Evolutionary conservation across 2,113 vertebrate genomes (phyloP).

Genomic region (Nothoprocta pentlandii): DNA sequence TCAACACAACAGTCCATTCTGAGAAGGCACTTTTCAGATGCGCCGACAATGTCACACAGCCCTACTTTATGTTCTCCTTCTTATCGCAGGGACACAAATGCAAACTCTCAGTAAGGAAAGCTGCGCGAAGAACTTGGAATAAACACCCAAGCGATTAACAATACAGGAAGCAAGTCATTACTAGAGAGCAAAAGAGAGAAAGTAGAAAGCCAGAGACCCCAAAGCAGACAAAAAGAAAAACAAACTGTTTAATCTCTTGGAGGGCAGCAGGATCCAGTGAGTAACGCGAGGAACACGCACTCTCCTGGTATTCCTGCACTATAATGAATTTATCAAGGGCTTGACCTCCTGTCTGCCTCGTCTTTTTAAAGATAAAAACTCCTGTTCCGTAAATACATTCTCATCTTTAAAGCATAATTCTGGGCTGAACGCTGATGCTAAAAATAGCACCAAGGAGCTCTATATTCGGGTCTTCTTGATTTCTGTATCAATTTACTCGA

Average conservation of each 20-base stretch:
- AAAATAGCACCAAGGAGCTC: slow-evolving; percentile 43
- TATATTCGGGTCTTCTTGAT: slow-evolving; percentile 13
- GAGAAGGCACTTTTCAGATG: background rate
- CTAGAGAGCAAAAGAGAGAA: background rate
- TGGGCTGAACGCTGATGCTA: slow-evolving; percentile 15
- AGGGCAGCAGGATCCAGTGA: background rate
- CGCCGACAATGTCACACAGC: background rate
- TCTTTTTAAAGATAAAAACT: slow-evolving; percentile 25
- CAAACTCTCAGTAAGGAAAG: background rate
- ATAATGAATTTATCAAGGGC: background rate
- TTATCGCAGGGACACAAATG: background rate
- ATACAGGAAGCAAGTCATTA: background rate
- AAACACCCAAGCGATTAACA: background rate
- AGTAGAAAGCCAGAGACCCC: background rate
- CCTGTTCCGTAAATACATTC: background rate
- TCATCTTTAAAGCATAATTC: slow-evolving; percentile 34
- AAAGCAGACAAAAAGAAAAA: background rate
- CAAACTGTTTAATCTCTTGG: background rate
- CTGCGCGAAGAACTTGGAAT: background rate
- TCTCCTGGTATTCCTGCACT: background rate
- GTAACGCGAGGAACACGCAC: background rate
- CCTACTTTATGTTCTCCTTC: background rate
- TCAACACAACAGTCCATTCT: background rate
- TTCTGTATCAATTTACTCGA: slow-evolving; percentile 64
- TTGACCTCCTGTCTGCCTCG: background rate